Evolutionary conservation across 1,140 invertebrate genomes (phyloP).

Genomic region (Danaus melanippus): DNA sequence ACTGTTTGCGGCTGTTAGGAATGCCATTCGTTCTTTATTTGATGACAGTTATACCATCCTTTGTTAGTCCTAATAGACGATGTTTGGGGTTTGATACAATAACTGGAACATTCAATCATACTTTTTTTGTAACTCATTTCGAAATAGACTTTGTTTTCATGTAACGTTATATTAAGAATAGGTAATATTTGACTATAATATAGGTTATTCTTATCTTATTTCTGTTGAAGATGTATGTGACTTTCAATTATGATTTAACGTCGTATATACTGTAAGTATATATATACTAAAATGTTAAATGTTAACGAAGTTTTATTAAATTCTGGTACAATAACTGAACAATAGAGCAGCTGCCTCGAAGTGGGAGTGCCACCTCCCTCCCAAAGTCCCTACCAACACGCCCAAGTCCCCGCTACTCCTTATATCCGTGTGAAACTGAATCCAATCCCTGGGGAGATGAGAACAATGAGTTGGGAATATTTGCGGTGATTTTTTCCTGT

Average conservation of each 20-base stretch:
- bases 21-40: slow-evolving; percentile 60
- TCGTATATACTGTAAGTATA: too few relatives aligned
- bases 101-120: slow-evolving; percentile 21
- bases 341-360: slow-evolving; percentile 45
- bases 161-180: too few relatives aligned
- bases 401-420: slow-evolving; percentile 36
- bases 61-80: slow-evolving; percentile 23
- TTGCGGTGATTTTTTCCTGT: slow-evolving; percentile 51
- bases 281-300: too few relatives aligned
- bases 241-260: too few relatives aligned
- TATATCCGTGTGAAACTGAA: slow-evolving; percentile 58
- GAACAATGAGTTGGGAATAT: slow-evolving; percentile 37
- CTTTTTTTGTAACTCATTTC: too few relatives aligned
- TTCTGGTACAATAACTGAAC: slow-evolving; percentile 26
- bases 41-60: slow-evolving; percentile 56
- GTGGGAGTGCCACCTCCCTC: slow-evolving; percentile 40
- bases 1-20: slow-evolving; percentile 60
- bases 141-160: too few relatives aligned
- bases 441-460: slow-evolving; percentile 34
- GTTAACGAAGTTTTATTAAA: too few relatives aligned
- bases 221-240: too few relatives aligned
- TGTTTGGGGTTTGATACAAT: slow-evolving; percentile 10
- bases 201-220: too few relatives aligned
- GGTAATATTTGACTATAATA: too few relatives aligned
- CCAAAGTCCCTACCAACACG: slow-evolving; percentile 34